Evolutionary conservation across 2,797 vertebrate species (phyloP).

Genomic region (Clarias fuscus): DNA sequence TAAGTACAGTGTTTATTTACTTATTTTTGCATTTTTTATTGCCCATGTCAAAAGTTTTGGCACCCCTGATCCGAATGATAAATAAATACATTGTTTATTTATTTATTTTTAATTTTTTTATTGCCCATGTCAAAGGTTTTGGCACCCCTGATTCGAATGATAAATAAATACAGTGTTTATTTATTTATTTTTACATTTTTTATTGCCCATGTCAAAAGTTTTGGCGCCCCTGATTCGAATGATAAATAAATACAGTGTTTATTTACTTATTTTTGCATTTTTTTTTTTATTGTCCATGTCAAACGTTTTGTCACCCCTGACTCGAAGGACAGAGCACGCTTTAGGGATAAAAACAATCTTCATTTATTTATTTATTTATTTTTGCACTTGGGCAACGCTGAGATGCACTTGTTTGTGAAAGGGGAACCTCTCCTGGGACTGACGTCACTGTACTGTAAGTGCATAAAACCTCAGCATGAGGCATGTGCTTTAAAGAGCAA

Average conservation of each 20-base stretch:
- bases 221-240: too few relatives aligned
- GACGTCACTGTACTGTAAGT: background rate
- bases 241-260: background rate
- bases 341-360: too few relatives aligned
- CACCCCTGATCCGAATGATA: too few relatives aligned
- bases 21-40: background rate
- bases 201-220: too few relatives aligned
- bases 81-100: too few relatives aligned
- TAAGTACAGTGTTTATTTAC: too few relatives aligned
- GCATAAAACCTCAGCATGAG: background rate
- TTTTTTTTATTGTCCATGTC: background rate
- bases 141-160: background rate
- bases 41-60: too few relatives aligned
- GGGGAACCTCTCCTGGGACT: background rate
- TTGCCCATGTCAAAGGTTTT: background rate
- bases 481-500: background rate
- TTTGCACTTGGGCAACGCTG: background rate
- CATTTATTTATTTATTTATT: background rate
- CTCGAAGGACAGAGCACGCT: background rate
- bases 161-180: background rate
- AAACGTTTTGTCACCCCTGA: background rate
- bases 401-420: background rate
- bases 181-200: background rate
- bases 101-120: too few relatives aligned
- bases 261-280: background rate